Base-by-base conservation (phyloP, 2,888 invertebrate species). In the Pheosia gnoma region DNA sequence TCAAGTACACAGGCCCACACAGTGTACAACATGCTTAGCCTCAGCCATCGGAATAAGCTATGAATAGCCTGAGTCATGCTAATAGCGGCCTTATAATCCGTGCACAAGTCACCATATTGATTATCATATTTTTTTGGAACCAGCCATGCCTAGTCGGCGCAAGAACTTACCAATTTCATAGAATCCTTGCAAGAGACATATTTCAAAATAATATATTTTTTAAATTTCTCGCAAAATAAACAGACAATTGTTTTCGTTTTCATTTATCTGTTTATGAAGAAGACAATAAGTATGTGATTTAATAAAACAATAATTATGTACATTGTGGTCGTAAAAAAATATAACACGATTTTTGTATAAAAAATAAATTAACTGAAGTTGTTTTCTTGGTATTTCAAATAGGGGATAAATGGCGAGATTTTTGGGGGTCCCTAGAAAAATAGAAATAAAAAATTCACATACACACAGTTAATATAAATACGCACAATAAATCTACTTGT, bases 121-220 rank as follows among this genome's bases (percentile, higher is more conserved):
- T 65, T 57, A 45, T 55, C 55, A 59, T 60, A 67, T 74, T 70
- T 66, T 71, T 63, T 60, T 65, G 41, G 13, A 5, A 45, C 61
- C 56, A 71, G 74, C 80, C 85, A 82, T 83, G 85, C 83, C 67
- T 53, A 66, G 72, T 74, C 74, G 61, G 52, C 68, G 71, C 72
- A 37, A 75, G 54, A 70, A 80, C 93, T 93, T 87, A 93, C 93
- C 93, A 59, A 93, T 90, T 76, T 93, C 92, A 84, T 88, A 91
- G 87, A 92, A 91, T 93, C 93, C 93, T 93, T 87, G 51, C 4
- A 59, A 38, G 45, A 54, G 51, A 54, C 25, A 45, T 38, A 36
- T 67, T 65, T 69, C 69, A 39, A 74, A 72, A 68, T 25, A 65
- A 66, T 53, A 67, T 53, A n/a, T n/a, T 11, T 8, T 43, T 47